Percentiles rank a stretch among this genome's conserved stretches.
phyloP scores from a whole-genome alignment of 1,140 invertebrate genomes.

The Antheraea mylitta region DNA sequence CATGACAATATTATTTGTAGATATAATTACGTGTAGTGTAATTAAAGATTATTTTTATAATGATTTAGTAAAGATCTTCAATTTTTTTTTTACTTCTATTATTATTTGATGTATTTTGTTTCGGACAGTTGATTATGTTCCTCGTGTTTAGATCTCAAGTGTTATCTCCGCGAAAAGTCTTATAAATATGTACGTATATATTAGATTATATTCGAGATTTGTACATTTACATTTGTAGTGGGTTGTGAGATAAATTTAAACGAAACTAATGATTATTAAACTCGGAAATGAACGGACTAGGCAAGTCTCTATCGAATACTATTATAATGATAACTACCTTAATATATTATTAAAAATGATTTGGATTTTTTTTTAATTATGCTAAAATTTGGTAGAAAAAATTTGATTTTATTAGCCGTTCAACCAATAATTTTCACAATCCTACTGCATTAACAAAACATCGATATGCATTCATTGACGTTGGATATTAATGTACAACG shows the following conservation, averaged over 20 bases:
- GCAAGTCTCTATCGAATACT: background rate
- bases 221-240: conserved; percentile 54
- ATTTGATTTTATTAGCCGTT: background rate
- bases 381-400: too few species aligned
- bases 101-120: conserved; percentile 20
- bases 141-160: conserved; percentile 64
- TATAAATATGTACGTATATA: conserved; percentile 26
- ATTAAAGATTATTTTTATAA: conserved; percentile 9
- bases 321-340: too few species aligned
- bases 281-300: background rate
- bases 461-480: background rate
- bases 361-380: too few species aligned
- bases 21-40: conserved; percentile 28
- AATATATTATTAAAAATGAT: too few species aligned
- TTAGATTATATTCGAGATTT: conserved; percentile 34
- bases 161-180: conserved; percentile 51
- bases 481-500: background rate
- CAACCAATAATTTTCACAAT: background rate
- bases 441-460: background rate
- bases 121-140: conserved; percentile 40
- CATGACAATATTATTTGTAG: conserved; percentile 66
- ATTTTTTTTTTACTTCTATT: conserved; percentile 23
- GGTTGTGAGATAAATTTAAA: conserved; percentile 68
- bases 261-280: background rate
- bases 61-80: background rate